Percentiles rank a stretch among this genome's conserved stretches.
These are phyloP conservation scores for Capreolus pygargus DNA, from an alignment of 2,113 vertebrate genomes.

Conservation along the genomic window DNA sequence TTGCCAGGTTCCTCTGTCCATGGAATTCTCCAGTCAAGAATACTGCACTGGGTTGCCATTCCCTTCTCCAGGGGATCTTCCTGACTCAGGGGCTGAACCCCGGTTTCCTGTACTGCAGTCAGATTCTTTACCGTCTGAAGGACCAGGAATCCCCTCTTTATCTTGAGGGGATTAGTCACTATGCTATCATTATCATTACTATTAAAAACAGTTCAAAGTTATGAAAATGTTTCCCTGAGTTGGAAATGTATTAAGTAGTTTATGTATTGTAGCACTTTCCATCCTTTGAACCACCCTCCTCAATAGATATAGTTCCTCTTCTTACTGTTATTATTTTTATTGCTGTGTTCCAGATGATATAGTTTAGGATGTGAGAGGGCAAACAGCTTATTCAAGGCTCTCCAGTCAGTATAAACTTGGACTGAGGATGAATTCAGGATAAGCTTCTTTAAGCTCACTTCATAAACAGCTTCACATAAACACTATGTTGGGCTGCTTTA, in stretches of 20 bases:
- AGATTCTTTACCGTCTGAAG: not conserved
- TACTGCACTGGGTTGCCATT: not conserved
- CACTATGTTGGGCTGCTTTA: not conserved
- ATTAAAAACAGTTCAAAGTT: not conserved
- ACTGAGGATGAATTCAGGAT: not conserved
- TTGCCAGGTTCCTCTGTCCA: not conserved
- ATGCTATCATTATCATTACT: not conserved
- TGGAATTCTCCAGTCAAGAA: not conserved
- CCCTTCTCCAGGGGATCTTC: not conserved
- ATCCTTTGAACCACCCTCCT: not conserved
- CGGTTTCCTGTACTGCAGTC: not conserved
- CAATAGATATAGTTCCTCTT: not conserved
- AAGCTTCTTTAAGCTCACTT: not conserved
- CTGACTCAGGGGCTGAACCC: not conserved
- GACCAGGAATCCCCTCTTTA: not conserved
- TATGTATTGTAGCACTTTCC: not conserved
- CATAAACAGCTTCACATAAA: not conserved
- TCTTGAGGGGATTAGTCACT: not conserved
- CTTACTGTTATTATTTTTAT: not conserved
- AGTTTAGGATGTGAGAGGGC: not conserved
- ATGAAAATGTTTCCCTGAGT: not conserved
- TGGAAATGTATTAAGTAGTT: not conserved
- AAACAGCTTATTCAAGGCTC: not conserved
- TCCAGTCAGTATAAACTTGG: not conserved
- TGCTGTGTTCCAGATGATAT: not conserved